These are phyloP conservation scores for Saiga tatarica DNA, from an alignment of 2,113 vertebrate species.

Conservation along the genomic window DNA sequence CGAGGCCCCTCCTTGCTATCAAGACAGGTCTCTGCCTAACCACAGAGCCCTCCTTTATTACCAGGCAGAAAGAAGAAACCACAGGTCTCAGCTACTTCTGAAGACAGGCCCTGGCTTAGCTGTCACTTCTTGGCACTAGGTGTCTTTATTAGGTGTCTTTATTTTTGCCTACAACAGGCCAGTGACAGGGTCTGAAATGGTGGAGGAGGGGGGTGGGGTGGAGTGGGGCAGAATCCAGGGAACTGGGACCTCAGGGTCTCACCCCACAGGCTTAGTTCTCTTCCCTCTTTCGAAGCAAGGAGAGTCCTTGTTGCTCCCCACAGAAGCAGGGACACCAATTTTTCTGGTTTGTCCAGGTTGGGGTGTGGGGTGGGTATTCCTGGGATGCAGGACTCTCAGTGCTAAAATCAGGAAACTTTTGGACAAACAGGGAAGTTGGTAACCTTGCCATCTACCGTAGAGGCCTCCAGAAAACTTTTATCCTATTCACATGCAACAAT, in stretches of 20 bases:
- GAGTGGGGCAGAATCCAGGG: neutral
- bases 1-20: neutral
- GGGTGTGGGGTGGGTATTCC: neutral
- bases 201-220: neutral
- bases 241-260: neutral
- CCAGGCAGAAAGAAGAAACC: neutral
- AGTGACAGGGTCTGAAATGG: neutral
- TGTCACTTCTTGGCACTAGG: neutral
- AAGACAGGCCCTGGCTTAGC: neutral
- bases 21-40: neutral
- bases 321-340: neutral
- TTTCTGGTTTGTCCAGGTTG: neutral
- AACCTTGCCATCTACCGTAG: neutral
- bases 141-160: neutral
- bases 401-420: neutral
- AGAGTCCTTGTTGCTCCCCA: neutral
- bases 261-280: neutral
- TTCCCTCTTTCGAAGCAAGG: neutral
- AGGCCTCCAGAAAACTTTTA: neutral
- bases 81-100: neutral
- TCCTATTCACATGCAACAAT: neutral
- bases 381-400: neutral
- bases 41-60: neutral
- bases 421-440: neutral
- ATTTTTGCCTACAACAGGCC: neutral